Conservation (phyloP, 1,140 invertebrate genomes). For the Orius insidiosus region DNA sequence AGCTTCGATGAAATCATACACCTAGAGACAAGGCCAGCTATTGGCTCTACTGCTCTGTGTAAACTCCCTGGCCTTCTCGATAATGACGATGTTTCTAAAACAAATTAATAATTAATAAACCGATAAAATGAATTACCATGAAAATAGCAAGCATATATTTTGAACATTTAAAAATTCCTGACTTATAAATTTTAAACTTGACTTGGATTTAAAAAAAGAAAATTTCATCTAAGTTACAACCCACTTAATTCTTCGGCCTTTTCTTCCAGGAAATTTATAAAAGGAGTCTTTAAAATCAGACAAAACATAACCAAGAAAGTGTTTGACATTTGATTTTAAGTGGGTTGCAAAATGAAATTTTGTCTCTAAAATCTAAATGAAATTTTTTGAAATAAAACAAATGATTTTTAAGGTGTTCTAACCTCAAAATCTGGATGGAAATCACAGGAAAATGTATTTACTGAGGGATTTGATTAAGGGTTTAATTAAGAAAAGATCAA, state of each 20-base stretch:
- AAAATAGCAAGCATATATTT: not conserved
- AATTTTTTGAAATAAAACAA: too few species aligned
- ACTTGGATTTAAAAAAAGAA: not conserved
- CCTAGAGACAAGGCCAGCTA: slow-evolving; percentile 22
- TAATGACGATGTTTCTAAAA: slow-evolving; percentile 23
- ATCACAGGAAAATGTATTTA: too few species aligned
- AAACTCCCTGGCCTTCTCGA: slow-evolving; percentile 22
- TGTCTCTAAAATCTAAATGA: too few species aligned
- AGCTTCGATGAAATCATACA: slow-evolving; percentile 24
- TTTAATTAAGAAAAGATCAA: too few species aligned
- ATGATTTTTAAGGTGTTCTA: too few species aligned
- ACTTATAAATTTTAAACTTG: not conserved
- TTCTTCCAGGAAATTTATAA: slow-evolving; percentile 1
- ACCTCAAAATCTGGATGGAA: too few species aligned
- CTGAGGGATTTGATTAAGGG: too few species aligned
- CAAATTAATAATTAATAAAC: slow-evolving; percentile 6
- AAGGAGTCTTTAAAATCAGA: not conserved
- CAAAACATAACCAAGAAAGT: slow-evolving; percentile 1
- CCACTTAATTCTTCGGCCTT: slow-evolving; percentile 6
- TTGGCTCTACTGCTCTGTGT: slow-evolving; percentile 22
- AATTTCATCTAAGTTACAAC: slow-evolving; percentile 3
- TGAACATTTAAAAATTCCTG: not conserved
- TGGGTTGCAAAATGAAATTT: too few species aligned
- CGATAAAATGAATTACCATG: too few species aligned
- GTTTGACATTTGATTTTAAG: slow-evolving; percentile 6